These are phyloP conservation scores for Hydrozoanthus tunicans DNA, from an alignment of 64 coral and sea anemone species.

Conservation along the genomic window DNA sequence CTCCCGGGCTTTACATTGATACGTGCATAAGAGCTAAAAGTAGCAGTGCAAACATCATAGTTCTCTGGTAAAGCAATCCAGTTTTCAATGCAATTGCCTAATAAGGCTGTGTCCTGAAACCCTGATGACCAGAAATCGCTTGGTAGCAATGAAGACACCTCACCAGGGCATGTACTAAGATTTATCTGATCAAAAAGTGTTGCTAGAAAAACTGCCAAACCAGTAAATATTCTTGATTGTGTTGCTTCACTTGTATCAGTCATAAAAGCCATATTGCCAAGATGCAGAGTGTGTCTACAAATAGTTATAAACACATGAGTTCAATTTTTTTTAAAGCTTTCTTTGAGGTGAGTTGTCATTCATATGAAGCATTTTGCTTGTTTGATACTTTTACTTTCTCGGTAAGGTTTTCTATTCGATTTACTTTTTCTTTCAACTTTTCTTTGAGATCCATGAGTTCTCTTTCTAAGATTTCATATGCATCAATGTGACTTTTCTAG, in stretches of 20 bases:
- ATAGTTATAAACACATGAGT: too few species aligned
- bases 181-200: constrained; percentile 51
- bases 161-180: constrained; percentile 42
- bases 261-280: too few species aligned
- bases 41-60: constrained; percentile 54
- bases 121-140: constrained; percentile 34
- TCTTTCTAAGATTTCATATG: not conserved
- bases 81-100: constrained; percentile 51
- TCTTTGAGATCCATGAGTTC: not conserved
- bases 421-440: not conserved
- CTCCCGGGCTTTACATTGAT: too few species aligned
- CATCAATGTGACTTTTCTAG: not conserved
- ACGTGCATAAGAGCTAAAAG: constrained; percentile 15
- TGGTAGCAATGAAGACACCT: constrained; percentile 42
- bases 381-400: not conserved
- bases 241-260: not conserved
- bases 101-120: constrained; percentile 33
- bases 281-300: too few species aligned
- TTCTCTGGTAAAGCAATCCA: constrained; percentile 58
- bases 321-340: too few species aligned
- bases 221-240: constrained; percentile 29
- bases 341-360: not conserved
- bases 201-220: constrained; percentile 46
- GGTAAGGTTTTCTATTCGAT: not conserved
- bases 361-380: constrained; percentile 40